Conservation (phyloP, 2,797 vertebrate genomes). For the Cryptoprocta ferox region DNA sequence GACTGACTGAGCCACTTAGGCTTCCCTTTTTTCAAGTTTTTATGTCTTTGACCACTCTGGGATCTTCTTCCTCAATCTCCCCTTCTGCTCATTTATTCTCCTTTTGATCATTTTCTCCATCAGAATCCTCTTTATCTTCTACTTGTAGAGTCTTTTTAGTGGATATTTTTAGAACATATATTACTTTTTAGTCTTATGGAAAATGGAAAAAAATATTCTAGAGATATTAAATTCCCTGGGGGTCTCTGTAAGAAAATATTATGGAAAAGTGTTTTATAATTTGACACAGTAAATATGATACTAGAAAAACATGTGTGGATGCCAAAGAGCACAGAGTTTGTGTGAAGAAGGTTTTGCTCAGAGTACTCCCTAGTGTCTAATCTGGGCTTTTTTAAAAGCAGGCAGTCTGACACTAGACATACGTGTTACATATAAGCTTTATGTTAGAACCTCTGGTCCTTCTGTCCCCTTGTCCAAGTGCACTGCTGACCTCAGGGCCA, state of each 20-base stretch:
- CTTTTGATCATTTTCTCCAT: conserved; percentile 83
- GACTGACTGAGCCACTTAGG: too few species aligned
- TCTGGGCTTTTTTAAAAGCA: conserved; percentile 83
- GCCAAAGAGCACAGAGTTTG: conserved; percentile 79
- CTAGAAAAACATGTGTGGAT: conserved; percentile 74
- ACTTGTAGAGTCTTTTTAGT: conserved; percentile 77
- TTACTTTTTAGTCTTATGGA: conserved; percentile 92
- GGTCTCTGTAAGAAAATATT: conserved; percentile 77
- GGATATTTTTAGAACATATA: conserved; percentile 88
- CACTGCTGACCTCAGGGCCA: background rate
- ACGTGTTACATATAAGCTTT: conserved; percentile 9
- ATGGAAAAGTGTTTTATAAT: conserved; percentile 73
- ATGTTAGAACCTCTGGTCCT: background rate
- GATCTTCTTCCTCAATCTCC: conserved; percentile 85
- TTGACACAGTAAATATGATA: conserved; percentile 73
- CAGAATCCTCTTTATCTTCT: conserved; percentile 87
- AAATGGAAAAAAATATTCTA: conserved; percentile 79
- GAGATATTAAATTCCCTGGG: conserved; percentile 76
- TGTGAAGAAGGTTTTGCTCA: conserved; percentile 78
- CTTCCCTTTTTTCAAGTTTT: conserved; percentile 90
- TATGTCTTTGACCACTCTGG: conserved; percentile 90
- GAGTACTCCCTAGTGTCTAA: conserved; percentile 82
- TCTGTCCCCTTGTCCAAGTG: too few species aligned
- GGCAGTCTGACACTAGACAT: conserved; percentile 83
- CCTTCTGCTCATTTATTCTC: conserved; percentile 89